Evolutionary conservation across 2,888 invertebrate species (phyloP).

Genomic region (Rotaria sp.): DNA sequence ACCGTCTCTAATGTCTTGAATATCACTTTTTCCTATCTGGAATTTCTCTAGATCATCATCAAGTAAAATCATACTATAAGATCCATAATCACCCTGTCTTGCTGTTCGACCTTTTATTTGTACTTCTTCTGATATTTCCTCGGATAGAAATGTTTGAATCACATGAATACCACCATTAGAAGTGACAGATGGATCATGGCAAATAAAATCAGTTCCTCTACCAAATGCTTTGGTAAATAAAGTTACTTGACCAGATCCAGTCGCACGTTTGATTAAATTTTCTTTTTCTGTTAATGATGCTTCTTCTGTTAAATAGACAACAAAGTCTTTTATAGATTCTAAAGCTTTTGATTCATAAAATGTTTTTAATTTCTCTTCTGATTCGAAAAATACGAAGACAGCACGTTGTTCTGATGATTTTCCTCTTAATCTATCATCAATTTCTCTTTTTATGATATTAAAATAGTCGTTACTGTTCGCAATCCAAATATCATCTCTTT

Average conservation of each 20-base stretch:
- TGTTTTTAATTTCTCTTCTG: background rate
- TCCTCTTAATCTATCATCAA: background rate
- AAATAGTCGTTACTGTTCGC: no score
- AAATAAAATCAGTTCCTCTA: constrained; percentile 9
- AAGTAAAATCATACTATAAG: no score
- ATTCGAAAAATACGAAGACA: background rate
- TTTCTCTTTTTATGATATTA: no score
- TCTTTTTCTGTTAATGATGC: background rate
- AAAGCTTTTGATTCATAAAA: background rate
- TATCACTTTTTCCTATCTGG: background rate
- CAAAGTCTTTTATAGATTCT: background rate
- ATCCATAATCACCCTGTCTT: no score
- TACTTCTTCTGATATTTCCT: no score
- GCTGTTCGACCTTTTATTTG: no score
- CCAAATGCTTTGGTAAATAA: background rate
- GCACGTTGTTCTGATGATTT: background rate
- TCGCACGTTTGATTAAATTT: background rate
- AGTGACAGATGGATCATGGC: background rate
- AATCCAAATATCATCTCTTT: no score
- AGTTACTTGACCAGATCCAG: background rate
- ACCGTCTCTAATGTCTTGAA: background rate
- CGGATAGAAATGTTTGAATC: no score
- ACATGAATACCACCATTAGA: background rate
- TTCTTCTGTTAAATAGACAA: background rate
- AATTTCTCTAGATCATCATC: background rate